phyloP scores from a whole-genome alignment of 2,113 vertebrate species.

The Rhinolophus sinicus region DNA sequence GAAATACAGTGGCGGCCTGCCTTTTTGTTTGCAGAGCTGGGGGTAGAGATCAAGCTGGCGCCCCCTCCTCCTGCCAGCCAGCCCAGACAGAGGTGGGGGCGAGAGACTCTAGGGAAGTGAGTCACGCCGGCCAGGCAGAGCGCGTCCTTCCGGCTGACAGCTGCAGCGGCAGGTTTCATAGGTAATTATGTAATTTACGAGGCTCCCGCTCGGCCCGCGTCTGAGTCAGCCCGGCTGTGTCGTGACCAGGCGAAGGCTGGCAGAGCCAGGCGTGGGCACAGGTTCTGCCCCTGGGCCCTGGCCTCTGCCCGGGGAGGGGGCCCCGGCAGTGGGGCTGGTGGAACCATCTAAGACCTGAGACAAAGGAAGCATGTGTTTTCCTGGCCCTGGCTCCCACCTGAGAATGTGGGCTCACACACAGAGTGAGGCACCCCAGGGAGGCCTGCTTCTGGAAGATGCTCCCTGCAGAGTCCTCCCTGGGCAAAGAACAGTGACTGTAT shows the following conservation, averaged over 20 bases:
- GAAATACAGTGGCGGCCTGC: not conserved
- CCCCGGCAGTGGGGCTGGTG: not conserved
- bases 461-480: not conserved
- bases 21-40: not conserved
- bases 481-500: not conserved
- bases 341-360: not conserved
- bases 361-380: not conserved
- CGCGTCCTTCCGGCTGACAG: constrained; percentile 18
- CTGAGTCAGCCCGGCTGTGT: constrained; percentile 75
- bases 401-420: accelerated
- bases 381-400: not conserved
- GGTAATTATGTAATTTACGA: constrained; percentile 71
- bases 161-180: constrained; percentile 23
- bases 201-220: constrained; percentile 22
- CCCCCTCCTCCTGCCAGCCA: not conserved
- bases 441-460: not conserved
- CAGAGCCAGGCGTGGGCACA: constrained; percentile 8
- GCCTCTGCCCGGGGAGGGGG: not conserved
- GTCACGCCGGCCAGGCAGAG: constrained; percentile 46
- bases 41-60: accelerated
- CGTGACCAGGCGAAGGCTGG: constrained; percentile 71
- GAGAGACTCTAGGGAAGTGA: constrained; percentile 43
- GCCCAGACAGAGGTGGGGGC: not conserved
- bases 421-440: not conserved
- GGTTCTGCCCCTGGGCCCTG: not conserved